Evolutionary conservation across 2,888 invertebrate species (phyloP).

Genomic region (Tipula unca): DNA sequence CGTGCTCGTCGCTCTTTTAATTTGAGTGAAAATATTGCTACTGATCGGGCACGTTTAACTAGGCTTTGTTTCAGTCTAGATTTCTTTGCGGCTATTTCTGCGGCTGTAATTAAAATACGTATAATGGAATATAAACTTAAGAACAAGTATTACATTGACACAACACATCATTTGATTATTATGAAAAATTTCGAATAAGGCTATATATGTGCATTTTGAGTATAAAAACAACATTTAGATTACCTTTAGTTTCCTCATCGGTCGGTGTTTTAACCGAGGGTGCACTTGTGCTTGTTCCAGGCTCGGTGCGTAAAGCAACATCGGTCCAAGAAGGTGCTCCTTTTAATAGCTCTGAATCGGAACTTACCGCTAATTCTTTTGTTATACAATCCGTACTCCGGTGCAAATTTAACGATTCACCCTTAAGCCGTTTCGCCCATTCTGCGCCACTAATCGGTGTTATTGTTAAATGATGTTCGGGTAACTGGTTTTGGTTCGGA

Average conservation of each 20-base stretch:
- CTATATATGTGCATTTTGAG: neutral
- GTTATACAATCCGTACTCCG: constrained; percentile 71
- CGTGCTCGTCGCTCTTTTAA: constrained; percentile 67
- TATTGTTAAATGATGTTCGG: constrained; percentile 50
- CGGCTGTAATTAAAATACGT: constrained; percentile 33
- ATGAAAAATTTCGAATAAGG: neutral
- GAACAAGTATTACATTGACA: constrained; percentile 19
- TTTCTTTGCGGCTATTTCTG: constrained; percentile 56
- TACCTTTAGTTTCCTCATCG: constrained; percentile 53
- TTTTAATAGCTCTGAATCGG: constrained; percentile 42
- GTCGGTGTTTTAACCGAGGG: constrained; percentile 29
- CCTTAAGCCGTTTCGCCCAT: constrained; percentile 55
- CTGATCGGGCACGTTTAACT: constrained; percentile 75
- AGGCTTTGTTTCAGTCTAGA: constrained; percentile 64
- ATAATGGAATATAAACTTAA: neutral
- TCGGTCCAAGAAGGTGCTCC: constrained; percentile 51
- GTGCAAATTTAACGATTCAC: constrained; percentile 53
- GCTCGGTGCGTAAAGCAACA: constrained; percentile 37
- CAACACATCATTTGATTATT: too few relatives aligned
- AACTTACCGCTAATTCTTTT: constrained; percentile 42
- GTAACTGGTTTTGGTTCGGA: constrained; percentile 30
- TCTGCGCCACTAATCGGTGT: constrained; percentile 56
- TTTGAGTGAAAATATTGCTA: constrained; percentile 77
- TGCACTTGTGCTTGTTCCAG: constrained; percentile 27
- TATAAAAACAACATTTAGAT: constrained; percentile 25